Evolutionary conservation across 2,113 vertebrate species (phyloP).

Genomic region (Oreochromis tanganicae): DNA sequence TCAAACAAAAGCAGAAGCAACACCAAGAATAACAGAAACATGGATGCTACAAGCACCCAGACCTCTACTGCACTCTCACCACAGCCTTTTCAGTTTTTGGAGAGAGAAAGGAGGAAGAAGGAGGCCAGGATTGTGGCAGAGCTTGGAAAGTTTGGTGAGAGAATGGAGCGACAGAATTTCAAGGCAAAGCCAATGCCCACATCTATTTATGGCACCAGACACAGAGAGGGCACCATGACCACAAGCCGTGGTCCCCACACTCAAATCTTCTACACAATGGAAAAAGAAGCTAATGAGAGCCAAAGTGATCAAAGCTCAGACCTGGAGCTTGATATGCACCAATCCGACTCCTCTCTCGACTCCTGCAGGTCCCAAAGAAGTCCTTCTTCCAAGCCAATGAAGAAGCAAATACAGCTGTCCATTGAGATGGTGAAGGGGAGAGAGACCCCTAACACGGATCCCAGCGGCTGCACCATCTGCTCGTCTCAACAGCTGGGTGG

Average conservation of each 20-base stretch:
- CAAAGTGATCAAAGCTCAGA: slow-evolving; percentile 6
- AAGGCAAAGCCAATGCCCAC: slow-evolving; percentile 82
- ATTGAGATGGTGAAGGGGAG: slow-evolving; percentile 75
- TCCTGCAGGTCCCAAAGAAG: slow-evolving; percentile 14
- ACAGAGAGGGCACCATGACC: slow-evolving; percentile 6
- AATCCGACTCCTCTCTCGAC: neutral
- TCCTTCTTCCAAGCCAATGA: slow-evolving; percentile 49
- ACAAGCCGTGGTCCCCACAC: slow-evolving; percentile 6
- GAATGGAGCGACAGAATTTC: slow-evolving; percentile 69
- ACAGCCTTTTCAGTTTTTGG: slow-evolving; percentile 82
- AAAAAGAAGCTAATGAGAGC: slow-evolving; percentile 19
- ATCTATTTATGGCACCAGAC: slow-evolving; percentile 65
- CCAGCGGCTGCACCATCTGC: neutral
- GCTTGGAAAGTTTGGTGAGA: slow-evolving; percentile 57
- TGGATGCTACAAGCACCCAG: slow-evolving; percentile 45
- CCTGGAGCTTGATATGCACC: neutral
- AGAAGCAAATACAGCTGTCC: slow-evolving; percentile 55
- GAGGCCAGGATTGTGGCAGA: slow-evolving; percentile 73
- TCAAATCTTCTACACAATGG: slow-evolving; percentile 4
- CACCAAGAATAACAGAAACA: neutral
- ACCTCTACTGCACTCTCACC: slow-evolving; percentile 62
- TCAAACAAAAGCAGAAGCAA: neutral
- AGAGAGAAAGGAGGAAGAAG: slow-evolving; percentile 80
- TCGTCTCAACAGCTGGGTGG: neutral
- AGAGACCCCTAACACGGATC: slow-evolving; percentile 63